Evolutionary conservation across 2,888 invertebrate genomes (phyloP).

Genomic region (Chloroclysta siterata): DNA sequence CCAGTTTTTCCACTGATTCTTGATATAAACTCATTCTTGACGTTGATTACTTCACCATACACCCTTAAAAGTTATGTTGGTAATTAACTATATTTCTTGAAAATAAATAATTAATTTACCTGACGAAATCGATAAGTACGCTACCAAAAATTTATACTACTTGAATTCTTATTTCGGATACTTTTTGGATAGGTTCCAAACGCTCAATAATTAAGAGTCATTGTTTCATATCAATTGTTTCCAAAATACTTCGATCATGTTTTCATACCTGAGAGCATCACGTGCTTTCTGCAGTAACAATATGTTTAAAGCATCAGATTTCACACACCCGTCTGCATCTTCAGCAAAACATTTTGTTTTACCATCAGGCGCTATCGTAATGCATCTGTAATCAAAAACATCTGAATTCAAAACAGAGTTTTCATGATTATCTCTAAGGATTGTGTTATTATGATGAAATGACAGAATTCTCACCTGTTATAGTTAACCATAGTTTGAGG

Average conservation of each 20-base stretch:
- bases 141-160: too few relatives aligned
- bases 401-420: too few relatives aligned
- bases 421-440: too few relatives aligned
- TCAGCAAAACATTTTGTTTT: conserved; percentile 93
- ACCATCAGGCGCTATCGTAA: conserved; percentile 89
- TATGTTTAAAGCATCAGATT: conserved; percentile 88
- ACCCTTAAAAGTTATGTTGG: too few relatives aligned
- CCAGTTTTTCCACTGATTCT: conserved; percentile 76
- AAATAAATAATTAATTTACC: too few relatives aligned
- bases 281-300: conserved; percentile 87
- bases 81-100: too few relatives aligned
- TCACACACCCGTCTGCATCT: conserved; percentile 88
- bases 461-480: conserved; percentile 28
- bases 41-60: conserved; percentile 88
- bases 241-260: too few relatives aligned
- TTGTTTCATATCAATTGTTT: too few relatives aligned
- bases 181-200: too few relatives aligned
- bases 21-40: conserved; percentile 87
- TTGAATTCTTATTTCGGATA: too few relatives aligned
- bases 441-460: neutral
- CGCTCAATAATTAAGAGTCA: too few relatives aligned
- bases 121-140: too few relatives aligned
- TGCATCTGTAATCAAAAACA: conserved; percentile 45
- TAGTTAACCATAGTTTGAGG: conserved; percentile 67
- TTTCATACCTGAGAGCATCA: conserved; percentile 27